Evolutionary conservation across 2,113 vertebrate genomes (phyloP).

Genomic region (Holacanthus passer): DNA sequence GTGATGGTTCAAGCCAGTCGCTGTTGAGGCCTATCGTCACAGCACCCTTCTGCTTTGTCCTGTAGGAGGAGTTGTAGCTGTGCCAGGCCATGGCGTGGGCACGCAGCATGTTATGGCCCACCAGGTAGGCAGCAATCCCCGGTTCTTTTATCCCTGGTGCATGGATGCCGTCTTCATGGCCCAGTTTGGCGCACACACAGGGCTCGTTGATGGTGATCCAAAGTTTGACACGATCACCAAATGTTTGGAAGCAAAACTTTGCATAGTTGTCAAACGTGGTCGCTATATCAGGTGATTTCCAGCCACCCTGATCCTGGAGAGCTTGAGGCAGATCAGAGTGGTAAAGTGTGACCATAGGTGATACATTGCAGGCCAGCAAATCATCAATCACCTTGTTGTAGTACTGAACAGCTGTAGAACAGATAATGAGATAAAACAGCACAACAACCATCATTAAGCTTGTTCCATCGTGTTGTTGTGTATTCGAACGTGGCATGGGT

Average conservation of each 20-base stretch:
- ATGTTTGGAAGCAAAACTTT: conserved; percentile 87
- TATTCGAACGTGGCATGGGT: background rate
- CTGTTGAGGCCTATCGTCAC: conserved; percentile 84
- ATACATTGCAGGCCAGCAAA: conserved; percentile 80
- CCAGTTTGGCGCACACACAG: conserved; percentile 74
- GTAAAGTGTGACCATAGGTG: conserved; percentile 85
- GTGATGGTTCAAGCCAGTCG: conserved; percentile 82
- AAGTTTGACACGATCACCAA: conserved; percentile 86
- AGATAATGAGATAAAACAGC: conserved; percentile 14
- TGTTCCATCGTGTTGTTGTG: background rate
- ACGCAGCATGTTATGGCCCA: conserved; percentile 86
- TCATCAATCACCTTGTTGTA: conserved; percentile 88
- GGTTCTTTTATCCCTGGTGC: conserved; percentile 80
- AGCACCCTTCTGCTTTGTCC: conserved; percentile 75
- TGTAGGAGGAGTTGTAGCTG: conserved; percentile 82
- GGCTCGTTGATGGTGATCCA: conserved; percentile 90
- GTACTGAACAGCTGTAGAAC: conserved; percentile 83
- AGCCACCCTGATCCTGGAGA: conserved; percentile 85
- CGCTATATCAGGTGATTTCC: conserved; percentile 76
- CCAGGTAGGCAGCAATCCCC: conserved; percentile 82
- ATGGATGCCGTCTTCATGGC: conserved; percentile 77
- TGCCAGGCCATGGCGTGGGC: conserved; percentile 87
- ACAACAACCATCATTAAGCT: background rate
- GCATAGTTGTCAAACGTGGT: conserved; percentile 84
- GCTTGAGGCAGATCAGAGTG: conserved; percentile 87